Base-by-base conservation (phyloP, 2,888 invertebrate species). In the Bursaphelenchus okinawaensis region DNA sequence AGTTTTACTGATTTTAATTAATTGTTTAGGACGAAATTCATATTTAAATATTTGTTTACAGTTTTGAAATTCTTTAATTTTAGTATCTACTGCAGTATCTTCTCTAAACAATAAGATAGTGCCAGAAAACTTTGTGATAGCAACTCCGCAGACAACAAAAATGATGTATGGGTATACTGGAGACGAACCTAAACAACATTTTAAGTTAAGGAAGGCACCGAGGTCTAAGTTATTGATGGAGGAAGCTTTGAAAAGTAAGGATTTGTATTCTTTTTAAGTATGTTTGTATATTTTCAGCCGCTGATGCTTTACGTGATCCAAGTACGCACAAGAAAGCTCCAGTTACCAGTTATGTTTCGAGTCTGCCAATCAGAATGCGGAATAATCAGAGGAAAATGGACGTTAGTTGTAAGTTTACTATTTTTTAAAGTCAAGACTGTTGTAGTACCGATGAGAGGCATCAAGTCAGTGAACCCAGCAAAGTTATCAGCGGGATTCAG, bases 391-490 rank as follows among this genome's bases (percentile, higher is more conserved):
- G 69, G 16, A 69, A 70, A 56, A 64, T 66, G 40, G 65, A 73
- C 56, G 71, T 71, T 52, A 50, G 61, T 26, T 52, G 73, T 74
- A 24, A 63, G 66, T 68, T 62, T 23, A 23, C 12, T 54, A 61
- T 31, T 29, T 28, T 54, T 52, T 54, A 4, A 8, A 19, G 23
- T 22, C 28, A 16, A 16, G 51, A 16, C 57, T 16, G 16, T 55
- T 20, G 52, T 65, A 77, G 76, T 73, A 8, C 76, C 76, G 12
- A 78, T 76, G 76, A 29, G 59, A 19, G 74, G 70, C 8, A 72
- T 73, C 20, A 67, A 68, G 6, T 26, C 62, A 22, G 57, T 26
- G 12, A 23, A 23, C 16, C 51, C 69, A 22, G 63, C 67, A 4
- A 74, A 75, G 57, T 54, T 71, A 52, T 73, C 71, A 7, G 66